These are phyloP conservation scores for Pipistrellus pipistrellus DNA, from an alignment of 2,797 vertebrate genomes.

Conservation along the genomic window DNA sequence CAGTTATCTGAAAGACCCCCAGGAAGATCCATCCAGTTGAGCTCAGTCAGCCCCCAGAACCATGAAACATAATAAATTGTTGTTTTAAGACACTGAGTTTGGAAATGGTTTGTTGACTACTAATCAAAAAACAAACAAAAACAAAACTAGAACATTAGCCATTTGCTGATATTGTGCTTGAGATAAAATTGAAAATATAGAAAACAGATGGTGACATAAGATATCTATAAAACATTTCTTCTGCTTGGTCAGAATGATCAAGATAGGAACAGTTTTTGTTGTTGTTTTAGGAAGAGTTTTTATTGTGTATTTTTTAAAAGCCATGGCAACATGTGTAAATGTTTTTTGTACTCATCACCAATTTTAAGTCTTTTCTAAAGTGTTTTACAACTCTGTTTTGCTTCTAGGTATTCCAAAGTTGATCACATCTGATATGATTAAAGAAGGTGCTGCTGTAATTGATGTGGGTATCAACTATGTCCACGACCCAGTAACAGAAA, in stretches of 20 bases:
- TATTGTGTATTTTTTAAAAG: background rate
- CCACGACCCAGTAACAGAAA: slow-evolving; percentile 91
- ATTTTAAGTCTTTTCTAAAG: background rate
- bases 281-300: background rate
- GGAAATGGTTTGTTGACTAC: background rate
- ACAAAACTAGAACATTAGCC: background rate
- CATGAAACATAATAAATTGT: background rate
- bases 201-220: background rate
- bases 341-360: background rate
- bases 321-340: background rate
- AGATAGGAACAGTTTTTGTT: background rate
- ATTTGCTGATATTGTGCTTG: background rate
- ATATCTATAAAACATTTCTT: background rate
- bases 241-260: background rate
- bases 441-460: slow-evolving; percentile 94
- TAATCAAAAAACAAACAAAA: background rate
- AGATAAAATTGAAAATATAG: slow-evolving; percentile 41
- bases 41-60: background rate
- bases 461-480: slow-evolving; percentile 96
- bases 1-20: background rate
- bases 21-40: background rate
- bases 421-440: slow-evolving; percentile 96
- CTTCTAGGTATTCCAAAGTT: slow-evolving; percentile 93
- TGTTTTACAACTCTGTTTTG: slow-evolving; percentile 38
- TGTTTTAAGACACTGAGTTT: background rate